Evolutionary conservation across 2,797 vertebrate genomes (phyloP), one percentile per base, ranked within the genome.

Genomic region (Taenioides sp.): DNA sequence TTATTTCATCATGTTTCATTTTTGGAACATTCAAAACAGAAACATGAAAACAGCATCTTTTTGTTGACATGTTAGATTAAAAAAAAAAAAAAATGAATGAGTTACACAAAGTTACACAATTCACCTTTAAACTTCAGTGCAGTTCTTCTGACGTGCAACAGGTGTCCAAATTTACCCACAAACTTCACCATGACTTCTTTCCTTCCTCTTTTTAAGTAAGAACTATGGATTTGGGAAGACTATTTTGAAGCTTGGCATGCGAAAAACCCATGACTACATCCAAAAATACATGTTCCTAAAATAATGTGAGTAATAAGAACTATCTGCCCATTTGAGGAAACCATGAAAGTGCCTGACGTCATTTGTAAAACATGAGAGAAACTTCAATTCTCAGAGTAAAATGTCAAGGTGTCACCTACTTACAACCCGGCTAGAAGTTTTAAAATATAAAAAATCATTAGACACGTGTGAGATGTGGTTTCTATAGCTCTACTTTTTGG

Each of bases 281-380:
- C 77, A 78, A 65, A 76, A 76, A 55, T 67, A 79, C 55, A 49
- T 14, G 52, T 18, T 31, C 50, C 69, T 59, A 31, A 75, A 80
- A 82, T 73, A 64, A 49, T 20, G 16, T 5, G 12, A 65, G 3
- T n/a, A 60, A 66, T 12, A 57, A 50, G 1, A 37, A 66, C 23
- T 62, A 65, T 58, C 73, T 20, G 17, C 57, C 22, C 52, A 55
- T 55, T 40, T 65, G 17, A 67, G 72, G 47, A 70, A 47, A 72
- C 69, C 58, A 70, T 43, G 27, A 66, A 69, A 28, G 65, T 73
- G 40, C 47, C 40, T 4, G 0, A 55, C 70, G 11, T 52, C 34
- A 37, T 58, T 34, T 58, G 10, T 12, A 20, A 27, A 16, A 67
- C 52, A 20, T 18, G 20, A 50, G 5, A 31, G 0, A 3, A n/a